A percentile compares a stretch with the other conserved stretches of the same genome.
phyloP scores from a whole-genome alignment of 2,113 vertebrate genomes.

The rabbit (Oryctolagus cuniculus) region DNA sequence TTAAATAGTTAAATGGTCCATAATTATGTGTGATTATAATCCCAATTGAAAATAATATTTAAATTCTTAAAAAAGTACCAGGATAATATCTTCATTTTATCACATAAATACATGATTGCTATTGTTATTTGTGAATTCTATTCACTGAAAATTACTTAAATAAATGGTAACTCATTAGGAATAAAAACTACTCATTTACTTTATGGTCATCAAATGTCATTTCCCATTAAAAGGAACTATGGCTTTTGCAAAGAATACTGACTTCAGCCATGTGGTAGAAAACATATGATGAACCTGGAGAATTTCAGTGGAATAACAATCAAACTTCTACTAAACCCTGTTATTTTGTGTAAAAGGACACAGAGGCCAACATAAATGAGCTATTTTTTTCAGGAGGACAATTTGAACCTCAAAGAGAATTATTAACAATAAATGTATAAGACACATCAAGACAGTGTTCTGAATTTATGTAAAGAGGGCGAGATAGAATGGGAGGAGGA shows the following conservation, averaged over 20 bases:
- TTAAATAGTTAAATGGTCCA: neutral
- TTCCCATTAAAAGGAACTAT: neutral
- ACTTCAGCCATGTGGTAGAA: neutral
- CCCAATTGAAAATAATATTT: constrained; percentile 19
- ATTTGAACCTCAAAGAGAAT: neutral
- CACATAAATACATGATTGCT: neutral
- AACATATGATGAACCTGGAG: neutral
- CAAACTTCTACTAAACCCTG: neutral
- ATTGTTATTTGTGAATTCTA: neutral
- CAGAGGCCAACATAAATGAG: neutral
- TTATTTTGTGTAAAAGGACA: constrained; percentile 6
- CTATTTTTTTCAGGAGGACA: neutral
- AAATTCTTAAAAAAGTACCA: neutral
- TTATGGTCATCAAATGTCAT: neutral
- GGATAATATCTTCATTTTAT: neutral
- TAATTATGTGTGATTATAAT: neutral
- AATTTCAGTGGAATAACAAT: neutral
- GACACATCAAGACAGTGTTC: neutral
- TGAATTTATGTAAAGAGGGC: neutral
- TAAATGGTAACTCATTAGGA: neutral
- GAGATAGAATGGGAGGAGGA: neutral
- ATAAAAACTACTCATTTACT: neutral
- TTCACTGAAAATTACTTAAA: neutral
- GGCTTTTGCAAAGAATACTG: constrained; percentile 9
- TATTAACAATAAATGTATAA: neutral